Conservation (phyloP, 2,113 vertebrate species). For the Solea solea region DNA sequence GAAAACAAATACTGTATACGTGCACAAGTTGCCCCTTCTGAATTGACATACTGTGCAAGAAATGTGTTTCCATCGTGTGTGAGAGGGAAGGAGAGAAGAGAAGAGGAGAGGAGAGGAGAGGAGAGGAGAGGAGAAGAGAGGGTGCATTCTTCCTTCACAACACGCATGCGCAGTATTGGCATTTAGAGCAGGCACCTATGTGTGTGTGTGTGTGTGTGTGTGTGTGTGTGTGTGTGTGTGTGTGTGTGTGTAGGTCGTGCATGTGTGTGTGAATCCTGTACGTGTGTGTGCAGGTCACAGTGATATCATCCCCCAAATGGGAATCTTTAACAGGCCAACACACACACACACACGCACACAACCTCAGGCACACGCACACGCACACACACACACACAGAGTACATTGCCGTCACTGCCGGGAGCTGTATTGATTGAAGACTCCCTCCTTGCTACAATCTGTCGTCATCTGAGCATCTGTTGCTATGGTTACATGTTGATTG, state of each 20-base stretch:
- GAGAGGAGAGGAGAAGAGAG: too few species aligned
- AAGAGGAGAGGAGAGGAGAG: too few species aligned
- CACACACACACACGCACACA: neutral
- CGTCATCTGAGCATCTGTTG: slow-evolving; percentile 47
- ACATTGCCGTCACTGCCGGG: slow-evolving; percentile 3
- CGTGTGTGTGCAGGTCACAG: slow-evolving; percentile 19
- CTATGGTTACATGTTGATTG: slow-evolving; percentile 47
- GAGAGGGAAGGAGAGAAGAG: too few species aligned
- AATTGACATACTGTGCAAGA: neutral
- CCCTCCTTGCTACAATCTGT: slow-evolving; percentile 21
- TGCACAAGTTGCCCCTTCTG: slow-evolving; percentile 2
- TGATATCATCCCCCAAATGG: slow-evolving; percentile 10
- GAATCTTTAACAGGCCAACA: neutral
- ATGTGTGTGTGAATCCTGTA: neutral
- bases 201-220: neutral
- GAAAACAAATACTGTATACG: neutral
- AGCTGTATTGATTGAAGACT: slow-evolving; percentile 55
- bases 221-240: neutral
- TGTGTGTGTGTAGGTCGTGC: neutral
- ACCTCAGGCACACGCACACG: slow-evolving; percentile 14
- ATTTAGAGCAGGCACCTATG: too few species aligned
- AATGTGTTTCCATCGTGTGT: too few species aligned
- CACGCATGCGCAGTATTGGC: too few species aligned
- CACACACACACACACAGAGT: slow-evolving; percentile 28
- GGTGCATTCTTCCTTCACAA: too few species aligned